Evolutionary conservation across 1,140 invertebrate species (phyloP), one percentile per base, ranked within the genome.

Genomic region (Sycophila sp.): DNA sequence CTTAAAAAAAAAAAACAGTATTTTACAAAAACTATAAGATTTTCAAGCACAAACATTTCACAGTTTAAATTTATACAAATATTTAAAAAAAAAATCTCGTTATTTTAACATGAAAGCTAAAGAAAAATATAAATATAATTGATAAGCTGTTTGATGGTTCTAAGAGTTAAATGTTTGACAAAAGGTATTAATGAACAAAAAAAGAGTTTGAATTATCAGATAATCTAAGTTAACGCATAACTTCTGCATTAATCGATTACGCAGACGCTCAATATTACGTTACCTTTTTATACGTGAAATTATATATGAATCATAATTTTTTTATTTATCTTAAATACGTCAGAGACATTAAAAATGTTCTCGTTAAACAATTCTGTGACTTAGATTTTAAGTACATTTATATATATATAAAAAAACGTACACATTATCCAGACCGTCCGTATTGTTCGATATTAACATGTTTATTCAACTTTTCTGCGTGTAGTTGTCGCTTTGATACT

Each of bases 351-450:
- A 32, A 32, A 8, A 10, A 58, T 45, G 19, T 42, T 17, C 45
- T 60, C 56, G 56, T 60, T 69, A 55, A 69, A 63, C 11, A 62
- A 62, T 63, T 45, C 47, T 53, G 67, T 69, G 47, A 69, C 11
- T 26, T 69, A 62, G 56, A 30, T 26, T 15, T 60, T 51, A 60
- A 24, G 32, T 69, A 19, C 24, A 28, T 32, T n/a, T 2, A 60
- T 24, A 60, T 36, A 42, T 62, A 42, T 53, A 53, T 15, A 53
- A n/a, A n/a, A n/a, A n/a, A n/a, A n/a, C n/a, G n/a, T n/a, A 64
- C 19, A 51, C 32, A 28, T 69, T 53, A 30, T n/a, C n/a, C 36
- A 62, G 19, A 19, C 58, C 67, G 67, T 69, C 67, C 67, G 28
- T 69, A 67, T 30, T 28, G 66, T 69, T 69, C 47, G 58, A 69